Evolutionary conservation across 2,888 invertebrate genomes (phyloP).

Genomic region (Empis stercorea): DNA sequence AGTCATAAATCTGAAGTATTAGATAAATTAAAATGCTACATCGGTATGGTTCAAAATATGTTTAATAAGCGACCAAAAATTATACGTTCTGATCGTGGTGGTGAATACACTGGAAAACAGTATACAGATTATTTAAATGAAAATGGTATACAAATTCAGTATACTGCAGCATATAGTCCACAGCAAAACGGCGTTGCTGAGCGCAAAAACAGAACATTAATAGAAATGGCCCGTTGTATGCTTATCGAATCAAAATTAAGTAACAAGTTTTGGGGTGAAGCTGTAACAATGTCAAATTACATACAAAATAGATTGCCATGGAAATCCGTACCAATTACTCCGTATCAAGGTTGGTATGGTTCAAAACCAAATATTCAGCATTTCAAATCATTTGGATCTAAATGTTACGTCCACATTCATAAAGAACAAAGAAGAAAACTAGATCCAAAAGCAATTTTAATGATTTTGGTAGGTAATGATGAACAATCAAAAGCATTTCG

Average conservation of each 20-base stretch:
- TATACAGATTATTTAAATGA: conserved; percentile 11
- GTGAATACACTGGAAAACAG: conserved; percentile 16
- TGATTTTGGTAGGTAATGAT: conserved; percentile 15
- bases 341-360: conserved; percentile 11
- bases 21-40: neutral
- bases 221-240: conserved; percentile 17
- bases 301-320: conserved; percentile 12
- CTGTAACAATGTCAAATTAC: neutral
- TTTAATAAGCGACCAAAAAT: conserved; percentile 2
- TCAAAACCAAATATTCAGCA: conserved; percentile 10
- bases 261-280: no score
- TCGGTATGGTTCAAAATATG: conserved; percentile 3
- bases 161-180: conserved; percentile 14
- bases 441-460: conserved; percentile 11
- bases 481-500: conserved; percentile 15
- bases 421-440: conserved; percentile 13
- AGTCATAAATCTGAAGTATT: conserved; percentile 2
- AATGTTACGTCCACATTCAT: conserved; percentile 14
- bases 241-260: conserved; percentile 15
- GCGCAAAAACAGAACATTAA: conserved; percentile 12
- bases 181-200: conserved; percentile 18
- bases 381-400: conserved; percentile 11
- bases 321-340: conserved; percentile 10
- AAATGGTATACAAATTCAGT: conserved; percentile 15
- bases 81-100: conserved; percentile 10